These are phyloP conservation scores for Melanotaenia pygmaea DNA, from an alignment of 2,797 vertebrate species.

Conservation along the genomic window DNA sequence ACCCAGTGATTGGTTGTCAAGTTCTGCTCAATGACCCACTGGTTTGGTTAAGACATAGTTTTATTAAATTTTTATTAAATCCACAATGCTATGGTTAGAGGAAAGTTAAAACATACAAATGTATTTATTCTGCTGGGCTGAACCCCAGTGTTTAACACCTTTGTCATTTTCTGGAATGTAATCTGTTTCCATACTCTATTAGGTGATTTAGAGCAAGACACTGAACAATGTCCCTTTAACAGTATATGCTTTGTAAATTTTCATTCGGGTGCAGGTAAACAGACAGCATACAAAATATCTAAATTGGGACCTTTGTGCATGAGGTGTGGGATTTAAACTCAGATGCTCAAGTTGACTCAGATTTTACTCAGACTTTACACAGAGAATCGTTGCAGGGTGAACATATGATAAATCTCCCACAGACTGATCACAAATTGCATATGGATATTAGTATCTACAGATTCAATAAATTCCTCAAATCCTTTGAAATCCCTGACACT, in stretches of 20 bases:
- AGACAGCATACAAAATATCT: conserved; percentile 24
- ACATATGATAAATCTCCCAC: neutral
- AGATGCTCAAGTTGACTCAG: neutral
- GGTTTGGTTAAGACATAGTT: neutral
- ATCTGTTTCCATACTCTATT: neutral
- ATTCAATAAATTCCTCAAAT: too few species aligned
- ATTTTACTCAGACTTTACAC: neutral
- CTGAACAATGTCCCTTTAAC: conserved; percentile 13
- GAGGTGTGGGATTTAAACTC: neutral
- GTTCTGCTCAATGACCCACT: neutral
- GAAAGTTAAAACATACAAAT: neutral
- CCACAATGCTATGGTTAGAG: neutral
- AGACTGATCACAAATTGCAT: neutral
- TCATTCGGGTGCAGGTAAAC: neutral
- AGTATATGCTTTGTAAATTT: neutral
- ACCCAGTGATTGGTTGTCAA: neutral
- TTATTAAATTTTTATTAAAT: neutral
- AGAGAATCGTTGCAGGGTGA: neutral
- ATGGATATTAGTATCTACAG: neutral
- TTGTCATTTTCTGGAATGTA: neutral
- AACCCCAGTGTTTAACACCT: neutral
- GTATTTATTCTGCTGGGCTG: neutral
- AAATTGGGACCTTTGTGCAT: conserved; percentile 33
- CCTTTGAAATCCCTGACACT: too few species aligned
- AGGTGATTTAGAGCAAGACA: neutral